phyloP scores from a whole-genome alignment of 2,888 invertebrate species.

The Drosophila subquinaria region DNA sequence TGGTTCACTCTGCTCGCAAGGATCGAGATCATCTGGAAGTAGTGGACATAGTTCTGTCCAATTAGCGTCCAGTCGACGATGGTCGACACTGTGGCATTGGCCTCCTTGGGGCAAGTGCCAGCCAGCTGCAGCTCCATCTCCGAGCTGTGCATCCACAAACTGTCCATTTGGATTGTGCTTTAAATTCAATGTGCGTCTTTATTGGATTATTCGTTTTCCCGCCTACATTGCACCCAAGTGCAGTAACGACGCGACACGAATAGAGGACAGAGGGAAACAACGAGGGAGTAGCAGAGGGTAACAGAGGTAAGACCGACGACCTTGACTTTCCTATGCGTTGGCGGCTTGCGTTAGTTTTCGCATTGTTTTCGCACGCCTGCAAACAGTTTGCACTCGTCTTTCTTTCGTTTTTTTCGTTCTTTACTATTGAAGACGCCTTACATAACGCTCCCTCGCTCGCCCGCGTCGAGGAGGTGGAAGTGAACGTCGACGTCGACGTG shows the following conservation, averaged over 20 bases:
- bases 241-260: slow-evolving; percentile 36
- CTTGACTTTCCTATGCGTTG: slow-evolving; percentile 72
- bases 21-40: slow-evolving; percentile 40
- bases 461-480: slow-evolving; percentile 19
- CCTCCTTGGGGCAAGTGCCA: slow-evolving; percentile 61
- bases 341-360: slow-evolving; percentile 49
- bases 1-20: slow-evolving; percentile 30
- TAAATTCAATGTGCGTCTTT: slow-evolving; percentile 6
- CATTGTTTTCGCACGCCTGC: slow-evolving; percentile 51
- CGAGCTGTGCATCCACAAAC: slow-evolving; percentile 54
- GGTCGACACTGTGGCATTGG: slow-evolving; percentile 52
- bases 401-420: neutral
- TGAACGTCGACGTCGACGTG: slow-evolving; percentile 13
- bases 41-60: slow-evolving; percentile 40
- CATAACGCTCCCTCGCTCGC: slow-evolving; percentile 52
- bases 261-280: neutral
- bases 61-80: slow-evolving; percentile 27
- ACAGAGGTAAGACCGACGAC: slow-evolving; percentile 46
- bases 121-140: slow-evolving; percentile 12
- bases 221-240: slow-evolving; percentile 60
- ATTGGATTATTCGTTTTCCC: slow-evolving; percentile 35
- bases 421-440: slow-evolving; percentile 54
- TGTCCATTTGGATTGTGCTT: slow-evolving; percentile 45
- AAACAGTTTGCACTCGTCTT: slow-evolving; percentile 34
- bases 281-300: neutral